A percentile compares a stretch with the other conserved stretches of the same genome.
Evolutionary conservation across 2,797 vertebrate genomes (phyloP).

Genomic region (Chelon labrosus): DNA sequence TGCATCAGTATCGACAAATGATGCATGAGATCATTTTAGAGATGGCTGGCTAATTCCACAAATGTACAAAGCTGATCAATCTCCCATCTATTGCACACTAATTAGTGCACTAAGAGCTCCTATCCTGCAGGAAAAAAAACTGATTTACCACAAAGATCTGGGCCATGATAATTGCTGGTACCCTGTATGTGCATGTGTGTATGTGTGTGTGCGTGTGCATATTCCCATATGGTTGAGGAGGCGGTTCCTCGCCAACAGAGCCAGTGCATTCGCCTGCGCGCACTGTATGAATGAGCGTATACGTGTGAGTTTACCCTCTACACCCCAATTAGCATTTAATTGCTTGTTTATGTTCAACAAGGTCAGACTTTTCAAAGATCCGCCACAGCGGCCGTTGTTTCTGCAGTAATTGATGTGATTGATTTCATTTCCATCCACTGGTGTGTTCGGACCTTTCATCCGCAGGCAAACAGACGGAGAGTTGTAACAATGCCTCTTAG

Average conservation of each 20-base stretch:
- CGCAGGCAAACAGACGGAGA: conserved; percentile 70
- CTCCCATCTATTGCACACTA: conserved; percentile 76
- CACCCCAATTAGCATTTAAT: conserved; percentile 73
- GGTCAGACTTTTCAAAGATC: conserved; percentile 69
- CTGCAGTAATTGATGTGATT: conserved; percentile 54
- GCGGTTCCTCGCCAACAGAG: conserved; percentile 18
- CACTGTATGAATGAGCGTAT: conserved; percentile 16
- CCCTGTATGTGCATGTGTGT: background rate
- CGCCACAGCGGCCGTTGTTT: conserved; percentile 39
- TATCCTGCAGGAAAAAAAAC: conserved; percentile 49
- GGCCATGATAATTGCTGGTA: conserved; percentile 60
- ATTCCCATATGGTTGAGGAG: conserved; percentile 54
- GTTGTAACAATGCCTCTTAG: conserved; percentile 73
- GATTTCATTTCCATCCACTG: conserved; percentile 66
- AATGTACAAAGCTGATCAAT: conserved; percentile 83
- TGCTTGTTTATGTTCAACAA: conserved; percentile 71
- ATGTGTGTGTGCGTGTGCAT: conserved; percentile 24
- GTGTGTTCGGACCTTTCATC: conserved; percentile 60
- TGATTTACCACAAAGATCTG: conserved; percentile 73
- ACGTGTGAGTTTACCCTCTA: conserved; percentile 27
- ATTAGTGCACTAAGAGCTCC: conserved; percentile 76
- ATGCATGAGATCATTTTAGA: conserved; percentile 84
- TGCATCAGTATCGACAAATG: conserved; percentile 75
- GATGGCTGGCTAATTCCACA: conserved; percentile 83
- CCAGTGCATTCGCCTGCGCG: conserved; percentile 22